Percentiles rank a stretch among this genome's conserved stretches.
These are phyloP conservation scores for Ostrea edulis DNA, from an alignment of 1,140 invertebrate species.

Conservation along the genomic window DNA sequence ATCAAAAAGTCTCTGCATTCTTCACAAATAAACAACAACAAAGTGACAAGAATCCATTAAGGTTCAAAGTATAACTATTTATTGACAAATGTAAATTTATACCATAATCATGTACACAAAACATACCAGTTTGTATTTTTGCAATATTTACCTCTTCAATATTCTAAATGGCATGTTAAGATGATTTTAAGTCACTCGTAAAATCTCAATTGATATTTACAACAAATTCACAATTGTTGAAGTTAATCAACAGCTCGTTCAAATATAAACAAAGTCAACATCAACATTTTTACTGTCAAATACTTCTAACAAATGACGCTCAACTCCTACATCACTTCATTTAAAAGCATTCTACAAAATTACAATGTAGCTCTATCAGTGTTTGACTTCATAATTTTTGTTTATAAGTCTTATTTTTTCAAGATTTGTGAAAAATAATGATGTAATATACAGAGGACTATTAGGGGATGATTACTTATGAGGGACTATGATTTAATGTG, in stretches of 20 bases:
- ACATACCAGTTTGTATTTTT: not conserved
- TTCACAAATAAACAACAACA: not conserved
- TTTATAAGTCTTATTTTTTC: too few relatives aligned
- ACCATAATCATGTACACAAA: not conserved
- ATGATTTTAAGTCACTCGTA: not conserved
- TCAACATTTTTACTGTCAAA: too few relatives aligned
- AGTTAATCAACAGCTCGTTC: not conserved
- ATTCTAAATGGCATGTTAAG: not conserved
- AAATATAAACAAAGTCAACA: too few relatives aligned
- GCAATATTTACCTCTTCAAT: not conserved
- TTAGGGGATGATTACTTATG: too few relatives aligned
- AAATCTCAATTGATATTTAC: not conserved
- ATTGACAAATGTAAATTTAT: not conserved
- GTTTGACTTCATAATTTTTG: too few relatives aligned
- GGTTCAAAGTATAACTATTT: not conserved
- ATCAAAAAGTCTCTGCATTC: slow-evolving; percentile 10
- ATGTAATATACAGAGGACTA: too few relatives aligned
- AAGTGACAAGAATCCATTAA: not conserved
- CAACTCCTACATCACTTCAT: too few relatives aligned
- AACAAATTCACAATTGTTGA: not conserved
- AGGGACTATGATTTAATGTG: too few relatives aligned
- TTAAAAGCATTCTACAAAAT: too few relatives aligned
- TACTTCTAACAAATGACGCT: too few relatives aligned
- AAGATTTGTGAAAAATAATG: too few relatives aligned
- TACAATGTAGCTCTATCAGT: too few relatives aligned